A percentile compares a stretch with the other conserved stretches of the same genome.
Evolutionary conservation across 2,888 invertebrate genomes (phyloP).

Genomic region (Gisinianus flammeolus): DNA sequence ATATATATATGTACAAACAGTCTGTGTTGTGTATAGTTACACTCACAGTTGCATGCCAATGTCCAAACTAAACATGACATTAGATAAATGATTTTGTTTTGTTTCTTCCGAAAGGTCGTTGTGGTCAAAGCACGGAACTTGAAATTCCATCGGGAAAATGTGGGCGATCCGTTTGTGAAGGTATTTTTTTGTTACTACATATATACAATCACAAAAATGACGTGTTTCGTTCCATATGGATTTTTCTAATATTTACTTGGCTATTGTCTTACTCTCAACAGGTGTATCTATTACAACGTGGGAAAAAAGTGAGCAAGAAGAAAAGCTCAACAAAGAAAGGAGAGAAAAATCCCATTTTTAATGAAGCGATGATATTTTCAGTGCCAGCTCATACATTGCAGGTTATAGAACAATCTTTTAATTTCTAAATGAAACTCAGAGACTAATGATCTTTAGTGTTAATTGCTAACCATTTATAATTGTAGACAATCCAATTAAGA

Average conservation of each 20-base stretch:
- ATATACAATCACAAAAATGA: not conserved
- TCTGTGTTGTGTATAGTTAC: constrained; percentile 61
- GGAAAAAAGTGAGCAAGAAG: constrained; percentile 81
- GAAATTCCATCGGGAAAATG: constrained; percentile 66
- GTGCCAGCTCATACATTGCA: constrained; percentile 75
- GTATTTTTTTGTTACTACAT: constrained; percentile 62
- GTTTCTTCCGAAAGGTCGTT: constrained; percentile 62
- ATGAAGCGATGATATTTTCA: constrained; percentile 84
- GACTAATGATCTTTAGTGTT: not conserved
- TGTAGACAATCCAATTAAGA: constrained; percentile 75
- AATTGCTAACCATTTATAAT: constrained; percentile 34
- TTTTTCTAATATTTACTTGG: too few species aligned
- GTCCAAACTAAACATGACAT: too few species aligned
- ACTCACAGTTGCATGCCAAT: too few species aligned
- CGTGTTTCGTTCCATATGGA: not conserved
- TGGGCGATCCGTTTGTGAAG: constrained; percentile 79
- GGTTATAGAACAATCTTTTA: constrained; percentile 62
- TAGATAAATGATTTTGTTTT: too few species aligned
- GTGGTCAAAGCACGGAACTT: constrained; percentile 79
- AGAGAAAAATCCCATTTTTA: constrained; percentile 78
- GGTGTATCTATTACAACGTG: constrained; percentile 80
- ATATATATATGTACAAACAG: too few species aligned
- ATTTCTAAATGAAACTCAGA: not conserved
- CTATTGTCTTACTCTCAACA: constrained; percentile 59
- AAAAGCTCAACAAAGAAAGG: constrained; percentile 77